phyloP scores from a whole-genome alignment of 2,888 invertebrate species.

The Boloria euphrosyne region DNA sequence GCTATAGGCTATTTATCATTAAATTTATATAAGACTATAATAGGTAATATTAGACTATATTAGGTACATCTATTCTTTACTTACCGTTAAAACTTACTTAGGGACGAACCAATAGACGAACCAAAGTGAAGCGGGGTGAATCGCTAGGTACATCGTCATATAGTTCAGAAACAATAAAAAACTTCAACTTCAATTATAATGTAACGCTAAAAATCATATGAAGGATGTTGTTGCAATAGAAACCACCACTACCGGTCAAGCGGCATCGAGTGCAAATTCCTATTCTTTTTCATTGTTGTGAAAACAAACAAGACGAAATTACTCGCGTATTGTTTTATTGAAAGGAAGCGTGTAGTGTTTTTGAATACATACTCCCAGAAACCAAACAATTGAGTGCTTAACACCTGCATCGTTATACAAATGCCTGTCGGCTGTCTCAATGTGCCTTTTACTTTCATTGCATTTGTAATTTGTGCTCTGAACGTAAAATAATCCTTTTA shows the following conservation, averaged over 20 bases:
- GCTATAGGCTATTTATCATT: too few species aligned
- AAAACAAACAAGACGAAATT: conserved; percentile 37
- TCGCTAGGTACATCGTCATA: too few species aligned
- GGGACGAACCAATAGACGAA: too few species aligned
- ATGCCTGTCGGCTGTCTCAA: conserved; percentile 29
- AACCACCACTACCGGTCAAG: not conserved
- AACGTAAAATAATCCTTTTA: conserved; percentile 26
- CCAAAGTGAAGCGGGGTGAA: too few species aligned
- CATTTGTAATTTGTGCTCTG: conserved; percentile 21
- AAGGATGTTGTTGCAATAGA: conserved; percentile 2
- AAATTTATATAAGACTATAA: too few species aligned
- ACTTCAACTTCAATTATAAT: too few species aligned
- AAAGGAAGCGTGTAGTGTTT: conserved; percentile 42
- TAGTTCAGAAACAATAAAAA: too few species aligned
- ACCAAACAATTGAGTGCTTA: conserved; percentile 52
- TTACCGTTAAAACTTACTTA: too few species aligned
- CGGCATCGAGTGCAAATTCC: conserved; percentile 22
- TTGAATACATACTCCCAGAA: conserved; percentile 42
- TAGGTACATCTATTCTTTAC: too few species aligned
- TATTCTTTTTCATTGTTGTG: conserved; percentile 40
- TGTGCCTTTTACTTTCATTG: conserved; percentile 35
- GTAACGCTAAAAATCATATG: not conserved
- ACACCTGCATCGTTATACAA: conserved; percentile 50
- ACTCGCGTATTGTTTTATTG: conserved; percentile 39
- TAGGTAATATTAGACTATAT: too few species aligned